These are phyloP conservation scores for Sparidentex hasta DNA, from an alignment of 2,797 vertebrate species.

Conservation along the genomic window DNA sequence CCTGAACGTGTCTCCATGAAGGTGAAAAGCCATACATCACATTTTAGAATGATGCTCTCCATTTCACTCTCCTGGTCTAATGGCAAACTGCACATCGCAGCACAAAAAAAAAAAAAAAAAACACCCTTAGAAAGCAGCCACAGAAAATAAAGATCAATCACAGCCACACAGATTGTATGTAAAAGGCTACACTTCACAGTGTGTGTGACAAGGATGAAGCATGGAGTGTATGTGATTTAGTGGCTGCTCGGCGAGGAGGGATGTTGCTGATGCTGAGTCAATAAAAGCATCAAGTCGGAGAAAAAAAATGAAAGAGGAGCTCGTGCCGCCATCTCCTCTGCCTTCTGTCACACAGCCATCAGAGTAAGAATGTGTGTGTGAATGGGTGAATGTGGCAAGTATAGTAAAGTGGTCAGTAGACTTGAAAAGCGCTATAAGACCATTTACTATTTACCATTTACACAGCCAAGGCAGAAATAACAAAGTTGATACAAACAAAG, in stretches of 20 bases:
- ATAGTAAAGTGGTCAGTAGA: too few species aligned
- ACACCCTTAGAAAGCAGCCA: slow-evolving; percentile 36
- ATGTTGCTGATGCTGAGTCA: slow-evolving; percentile 74
- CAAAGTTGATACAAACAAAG: slow-evolving; percentile 25
- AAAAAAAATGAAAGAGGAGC: slow-evolving; percentile 58
- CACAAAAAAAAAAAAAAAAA: slow-evolving; percentile 43
- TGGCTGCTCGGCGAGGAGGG: slow-evolving; percentile 48
- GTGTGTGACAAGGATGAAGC: slow-evolving; percentile 72
- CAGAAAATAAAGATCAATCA: slow-evolving; percentile 75
- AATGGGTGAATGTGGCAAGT: too few species aligned
- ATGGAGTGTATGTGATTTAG: slow-evolving; percentile 70
- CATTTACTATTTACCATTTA: too few species aligned
- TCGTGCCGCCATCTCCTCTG: slow-evolving; percentile 36
- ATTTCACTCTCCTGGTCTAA: slow-evolving; percentile 48
- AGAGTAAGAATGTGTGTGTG: too few species aligned
- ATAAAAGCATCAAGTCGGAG: slow-evolving; percentile 72
- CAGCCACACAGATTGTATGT: slow-evolving; percentile 42
- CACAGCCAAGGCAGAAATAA: slow-evolving; percentile 38
- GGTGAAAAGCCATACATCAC: slow-evolving; percentile 44
- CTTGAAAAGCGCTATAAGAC: too few species aligned
- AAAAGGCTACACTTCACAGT: slow-evolving; percentile 43
- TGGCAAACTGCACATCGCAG: slow-evolving; percentile 58
- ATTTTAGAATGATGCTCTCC: slow-evolving; percentile 36
- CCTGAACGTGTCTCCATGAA: slow-evolving; percentile 2
- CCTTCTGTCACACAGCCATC: slow-evolving; percentile 53